Conservation (phyloP, 2,888 invertebrate species). For the Apocheima hispidaria region DNA sequence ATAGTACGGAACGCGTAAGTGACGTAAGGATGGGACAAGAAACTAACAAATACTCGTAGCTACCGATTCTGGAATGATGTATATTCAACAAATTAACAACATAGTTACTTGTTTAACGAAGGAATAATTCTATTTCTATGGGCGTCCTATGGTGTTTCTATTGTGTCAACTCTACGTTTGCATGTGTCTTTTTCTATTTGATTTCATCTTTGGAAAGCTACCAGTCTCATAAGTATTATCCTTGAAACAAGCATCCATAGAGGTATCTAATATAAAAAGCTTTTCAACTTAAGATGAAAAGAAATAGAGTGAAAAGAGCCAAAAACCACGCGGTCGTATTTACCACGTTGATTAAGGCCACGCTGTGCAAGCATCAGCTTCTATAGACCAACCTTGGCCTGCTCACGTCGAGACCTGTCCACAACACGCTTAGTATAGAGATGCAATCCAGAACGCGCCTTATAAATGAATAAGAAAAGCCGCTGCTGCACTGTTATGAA, state of each 20-base stretch:
- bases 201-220: too few relatives aligned
- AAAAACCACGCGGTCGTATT: slow-evolving; percentile 15
- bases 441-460: too few relatives aligned
- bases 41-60: background rate
- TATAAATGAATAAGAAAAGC: too few relatives aligned
- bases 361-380: slow-evolving; percentile 19
- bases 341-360: slow-evolving; percentile 29
- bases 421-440: background rate
- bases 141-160: too few relatives aligned
- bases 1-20: slow-evolving; percentile 11
- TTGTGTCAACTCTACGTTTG: too few relatives aligned
- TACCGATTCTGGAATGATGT: too few relatives aligned
- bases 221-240: background rate
- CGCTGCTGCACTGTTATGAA: too few relatives aligned
- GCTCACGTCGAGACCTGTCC: background rate
- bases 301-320: slow-evolving; percentile 5
- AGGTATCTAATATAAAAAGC: background rate
- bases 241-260: background rate
- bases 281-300: slow-evolving; percentile 9
- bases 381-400: slow-evolving; percentile 16
- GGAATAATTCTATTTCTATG: too few relatives aligned
- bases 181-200: too few relatives aligned
- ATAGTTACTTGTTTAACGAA: too few relatives aligned
- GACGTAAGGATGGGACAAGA: background rate
- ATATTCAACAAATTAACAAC: too few relatives aligned